A percentile compares a stretch with the other conserved stretches of the same genome.
Conservation (phyloP, 2,888 invertebrate genomes). For the Rhamphomyia laevipes region DNA sequence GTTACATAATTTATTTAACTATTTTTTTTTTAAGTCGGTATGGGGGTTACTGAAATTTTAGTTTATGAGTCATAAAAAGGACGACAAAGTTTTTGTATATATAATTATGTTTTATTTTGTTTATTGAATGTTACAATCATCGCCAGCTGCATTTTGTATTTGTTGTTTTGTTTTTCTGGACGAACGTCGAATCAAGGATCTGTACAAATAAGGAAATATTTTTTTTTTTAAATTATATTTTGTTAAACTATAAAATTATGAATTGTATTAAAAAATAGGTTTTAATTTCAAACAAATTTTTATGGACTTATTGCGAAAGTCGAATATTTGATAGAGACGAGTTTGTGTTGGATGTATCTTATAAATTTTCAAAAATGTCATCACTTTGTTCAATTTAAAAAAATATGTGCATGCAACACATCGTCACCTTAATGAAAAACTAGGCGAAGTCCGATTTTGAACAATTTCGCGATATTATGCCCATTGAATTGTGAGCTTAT, state of each 20-base stretch:
- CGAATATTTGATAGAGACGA: background rate
- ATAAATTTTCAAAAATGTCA: too few species aligned
- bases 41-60: too few species aligned
- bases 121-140: constrained; percentile 64
- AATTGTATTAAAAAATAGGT: background rate
- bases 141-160: constrained; percentile 55
- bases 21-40: constrained; percentile 5
- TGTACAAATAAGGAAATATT: constrained; percentile 20
- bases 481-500: too few species aligned
- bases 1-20: background rate
- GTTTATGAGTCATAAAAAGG: too few species aligned
- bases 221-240: background rate
- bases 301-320: background rate
- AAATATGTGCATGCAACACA: too few species aligned
- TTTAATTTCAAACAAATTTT: too few species aligned
- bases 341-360: background rate
- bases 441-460: too few species aligned
- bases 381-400: too few species aligned
- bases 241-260: background rate
- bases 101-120: constrained; percentile 4
- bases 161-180: constrained; percentile 70
- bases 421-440: too few species aligned
- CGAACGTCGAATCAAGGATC: constrained; percentile 66
- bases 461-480: too few species aligned
- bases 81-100: background rate